Evolutionary conservation across 2,888 invertebrate species (phyloP).

Genomic region (Euplexia lucipara): DNA sequence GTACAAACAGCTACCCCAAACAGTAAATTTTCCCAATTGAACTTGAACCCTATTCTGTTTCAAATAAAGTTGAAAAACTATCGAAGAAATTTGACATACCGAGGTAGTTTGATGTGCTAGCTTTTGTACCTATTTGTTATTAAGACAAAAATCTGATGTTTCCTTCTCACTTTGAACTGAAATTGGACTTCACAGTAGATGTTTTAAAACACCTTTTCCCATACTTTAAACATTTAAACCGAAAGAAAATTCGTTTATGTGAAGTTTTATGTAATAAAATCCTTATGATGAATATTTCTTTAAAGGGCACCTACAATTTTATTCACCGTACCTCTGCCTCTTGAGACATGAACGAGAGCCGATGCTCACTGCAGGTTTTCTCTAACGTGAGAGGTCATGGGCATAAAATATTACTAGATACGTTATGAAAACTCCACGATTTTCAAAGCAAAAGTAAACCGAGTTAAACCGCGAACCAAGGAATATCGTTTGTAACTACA

Average conservation of each 20-base stretch:
- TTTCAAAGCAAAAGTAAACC: slow-evolving; percentile 25
- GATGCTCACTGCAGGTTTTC: slow-evolving; percentile 87
- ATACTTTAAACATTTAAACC: slow-evolving; percentile 16
- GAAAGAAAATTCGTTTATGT: slow-evolving; percentile 29
- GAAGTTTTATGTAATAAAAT: slow-evolving; percentile 50
- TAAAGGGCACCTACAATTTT: slow-evolving; percentile 77
- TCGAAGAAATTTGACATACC: no score
- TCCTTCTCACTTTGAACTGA: background rate
- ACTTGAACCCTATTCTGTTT: no score
- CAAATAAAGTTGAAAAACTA: no score
- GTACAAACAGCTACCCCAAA: background rate
- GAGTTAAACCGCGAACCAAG: slow-evolving; percentile 7
- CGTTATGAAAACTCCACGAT: slow-evolving; percentile 51
- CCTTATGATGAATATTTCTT: slow-evolving; percentile 69
- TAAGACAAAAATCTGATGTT: no score
- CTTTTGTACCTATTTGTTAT: no score
- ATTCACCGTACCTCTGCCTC: slow-evolving; percentile 78
- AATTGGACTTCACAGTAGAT: background rate
- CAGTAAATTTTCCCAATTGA: no score
- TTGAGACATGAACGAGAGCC: slow-evolving; percentile 82
- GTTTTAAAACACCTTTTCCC: background rate
- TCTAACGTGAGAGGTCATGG: slow-evolving; percentile 73
- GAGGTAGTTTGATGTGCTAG: no score
- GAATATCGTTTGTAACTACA: slow-evolving; percentile 1
- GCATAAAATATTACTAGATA: slow-evolving; percentile 66